Base-by-base conservation (phyloP, 2,113 vertebrate species). In the Marmota flaviventris region DNA sequence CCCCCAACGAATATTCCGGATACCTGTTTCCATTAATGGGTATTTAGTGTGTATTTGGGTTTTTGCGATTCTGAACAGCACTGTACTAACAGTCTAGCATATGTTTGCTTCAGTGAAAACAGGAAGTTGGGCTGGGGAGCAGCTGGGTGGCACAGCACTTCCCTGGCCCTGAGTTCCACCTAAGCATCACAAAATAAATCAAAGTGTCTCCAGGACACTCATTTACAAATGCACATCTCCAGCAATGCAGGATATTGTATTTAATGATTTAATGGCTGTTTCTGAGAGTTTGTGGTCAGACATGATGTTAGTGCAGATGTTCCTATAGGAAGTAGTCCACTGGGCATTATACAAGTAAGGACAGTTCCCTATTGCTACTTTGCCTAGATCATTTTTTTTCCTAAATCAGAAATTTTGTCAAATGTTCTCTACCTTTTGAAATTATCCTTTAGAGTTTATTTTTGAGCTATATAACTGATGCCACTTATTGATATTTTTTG, bases 401-500 rank as follows among this genome's bases (percentile, higher is more conserved):
- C 58, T 51, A 51, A 12, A 70, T 32, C 51, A 45, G 25, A 45
- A 11, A 73, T 76, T 78, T 70, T 82, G 51, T 76, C 22, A 73
- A 63, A 86, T 37, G 12, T 77, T 90, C 85, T 81, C 11, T 42
- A 58, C 14, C 13, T 93, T 85, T 76, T 63, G 22, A 96, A 90
- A 63, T 63, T 25, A 45, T 39, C 69, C 29, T 20, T 20, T 89
- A 56, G 12, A 76, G 70, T 45, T 76, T 53, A 61, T 29, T 9
- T 45, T 83, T 88, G 32, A n/a, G 32, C 70, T 61, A 75, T 5
- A 0, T 37, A 87, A 65, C 82, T 58, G 37, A 84, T 69, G 51
- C 65, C 12, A 39, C 39, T 39, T 39, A 39, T 70, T 63, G 42
- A 61, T 53, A 53, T 92, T 89, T 58, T 77, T 63, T 83, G 51